Conservation (phyloP, 1,140 invertebrate species). For the Idris sp. region DNA sequence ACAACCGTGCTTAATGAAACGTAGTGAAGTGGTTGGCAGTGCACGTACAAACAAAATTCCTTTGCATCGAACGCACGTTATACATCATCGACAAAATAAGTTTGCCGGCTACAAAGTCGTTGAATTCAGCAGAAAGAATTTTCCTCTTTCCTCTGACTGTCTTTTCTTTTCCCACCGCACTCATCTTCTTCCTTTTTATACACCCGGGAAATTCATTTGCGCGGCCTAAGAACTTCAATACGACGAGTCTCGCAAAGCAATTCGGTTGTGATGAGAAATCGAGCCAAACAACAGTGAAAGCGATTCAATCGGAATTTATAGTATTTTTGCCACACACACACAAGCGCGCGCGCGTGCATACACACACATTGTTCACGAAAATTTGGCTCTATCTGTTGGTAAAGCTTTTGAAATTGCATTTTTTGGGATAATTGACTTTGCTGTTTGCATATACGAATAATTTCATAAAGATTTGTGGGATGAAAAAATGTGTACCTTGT, state of each 20-base stretch:
- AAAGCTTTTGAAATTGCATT: no score
- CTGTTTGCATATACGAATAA: no score
- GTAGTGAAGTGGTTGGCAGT: slow-evolving; percentile 30
- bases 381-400: no score
- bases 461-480: no score
- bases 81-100: slow-evolving; percentile 56
- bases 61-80: slow-evolving; percentile 50
- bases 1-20: slow-evolving; percentile 51
- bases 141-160: background rate
- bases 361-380: no score
- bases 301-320: no score
- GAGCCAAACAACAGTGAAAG: slow-evolving; percentile 12
- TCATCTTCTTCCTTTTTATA: background rate
- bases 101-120: slow-evolving; percentile 51
- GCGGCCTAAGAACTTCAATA: slow-evolving; percentile 41
- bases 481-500: no score
- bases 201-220: slow-evolving; percentile 49
- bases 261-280: slow-evolving; percentile 34
- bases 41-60: slow-evolving; percentile 51
- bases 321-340: no score
- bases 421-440: no score
- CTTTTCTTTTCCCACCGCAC: background rate
- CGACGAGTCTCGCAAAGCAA: slow-evolving; percentile 23
- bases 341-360: no score
- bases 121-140: slow-evolving; percentile 51